A percentile compares a stretch with the other conserved stretches of the same genome.
Conservation (phyloP, 2,113 vertebrate genomes). For the Dipodomys ordii region DNA sequence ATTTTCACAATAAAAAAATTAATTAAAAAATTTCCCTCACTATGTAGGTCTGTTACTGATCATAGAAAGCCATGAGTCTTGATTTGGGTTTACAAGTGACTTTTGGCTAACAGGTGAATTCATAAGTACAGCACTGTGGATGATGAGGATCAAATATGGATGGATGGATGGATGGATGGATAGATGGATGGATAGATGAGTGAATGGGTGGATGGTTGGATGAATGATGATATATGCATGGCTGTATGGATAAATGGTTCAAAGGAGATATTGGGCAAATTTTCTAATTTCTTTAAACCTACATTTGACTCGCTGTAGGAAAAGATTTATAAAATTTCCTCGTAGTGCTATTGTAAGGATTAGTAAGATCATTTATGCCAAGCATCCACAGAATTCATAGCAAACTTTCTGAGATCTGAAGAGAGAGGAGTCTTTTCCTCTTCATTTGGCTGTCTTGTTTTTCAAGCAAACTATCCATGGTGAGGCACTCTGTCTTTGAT, state of each 20-base stretch:
- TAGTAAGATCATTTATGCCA: not conserved
- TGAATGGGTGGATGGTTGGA: not conserved
- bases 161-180: not conserved
- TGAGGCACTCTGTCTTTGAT: not conserved
- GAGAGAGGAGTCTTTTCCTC: not conserved
- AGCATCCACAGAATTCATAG: accelerated
- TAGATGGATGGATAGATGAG: not conserved
- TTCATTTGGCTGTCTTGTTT: not conserved
- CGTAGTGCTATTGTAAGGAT: not conserved
- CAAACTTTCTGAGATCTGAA: not conserved
- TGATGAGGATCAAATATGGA: not conserved
- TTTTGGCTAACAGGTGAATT: not conserved
- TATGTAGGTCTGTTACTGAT: not conserved
- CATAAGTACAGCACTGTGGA: not conserved
- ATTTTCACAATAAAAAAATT: too few relatives aligned
- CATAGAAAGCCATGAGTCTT: not conserved
- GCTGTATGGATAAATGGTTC: not conserved
- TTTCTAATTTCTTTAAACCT: not conserved
- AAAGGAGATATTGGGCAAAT: not conserved
- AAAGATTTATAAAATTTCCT: not conserved
- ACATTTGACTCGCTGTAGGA: not conserved
- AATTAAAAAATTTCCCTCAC: not conserved
- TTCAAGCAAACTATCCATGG: not conserved
- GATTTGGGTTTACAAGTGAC: not conserved
- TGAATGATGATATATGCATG: too few relatives aligned